These are phyloP conservation scores for Eunapius fragilis DNA, from an alignment of 37 sponge, comb jelly and placozoan genomes.

Conservation along the genomic window DNA sequence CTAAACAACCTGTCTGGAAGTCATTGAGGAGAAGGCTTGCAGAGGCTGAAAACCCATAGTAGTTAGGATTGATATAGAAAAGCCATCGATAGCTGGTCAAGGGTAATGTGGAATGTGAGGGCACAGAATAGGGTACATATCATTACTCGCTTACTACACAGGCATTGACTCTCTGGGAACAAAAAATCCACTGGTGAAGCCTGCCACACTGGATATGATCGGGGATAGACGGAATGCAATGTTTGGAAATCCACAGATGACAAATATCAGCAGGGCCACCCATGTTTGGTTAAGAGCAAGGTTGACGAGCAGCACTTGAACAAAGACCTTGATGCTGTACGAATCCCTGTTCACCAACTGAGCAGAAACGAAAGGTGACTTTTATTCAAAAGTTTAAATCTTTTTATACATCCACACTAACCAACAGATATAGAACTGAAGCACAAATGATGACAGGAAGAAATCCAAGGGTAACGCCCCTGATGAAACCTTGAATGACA, in stretches of 20 bases:
- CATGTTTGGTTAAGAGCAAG: conserved; percentile 87
- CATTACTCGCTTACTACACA: conserved; percentile 59
- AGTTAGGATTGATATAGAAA: conserved; percentile 79
- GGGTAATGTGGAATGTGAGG: not conserved
- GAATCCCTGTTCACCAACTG: conserved; percentile 46
- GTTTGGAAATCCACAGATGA: conserved; percentile 70
- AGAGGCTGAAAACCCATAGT: conserved; percentile 62
- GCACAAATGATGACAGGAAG: conserved; percentile 75
- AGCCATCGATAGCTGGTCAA: conserved; percentile 53
- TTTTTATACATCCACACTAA: conserved; percentile 19
- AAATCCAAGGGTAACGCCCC: conserved; percentile 56
- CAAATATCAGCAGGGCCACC: conserved; percentile 75
- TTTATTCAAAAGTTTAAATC: not conserved
- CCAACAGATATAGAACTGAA: conserved; percentile 76
- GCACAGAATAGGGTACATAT: not conserved
- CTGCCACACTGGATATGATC: conserved; percentile 66
- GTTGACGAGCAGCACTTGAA: conserved; percentile 64
- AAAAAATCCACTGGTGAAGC: conserved; percentile 95
- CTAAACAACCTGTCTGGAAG: conserved; percentile 13
- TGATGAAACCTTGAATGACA: conserved; percentile 82
- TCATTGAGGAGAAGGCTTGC: conserved; percentile 23
- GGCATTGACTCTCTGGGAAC: conserved; percentile 58
- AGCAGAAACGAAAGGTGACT: not conserved
- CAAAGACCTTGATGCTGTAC: conserved; percentile 39
- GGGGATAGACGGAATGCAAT: conserved; percentile 74